These are phyloP conservation scores for Panagrolaimus sp. DNA, from an alignment of 1,140 invertebrate genomes.

Conservation along the genomic window DNA sequence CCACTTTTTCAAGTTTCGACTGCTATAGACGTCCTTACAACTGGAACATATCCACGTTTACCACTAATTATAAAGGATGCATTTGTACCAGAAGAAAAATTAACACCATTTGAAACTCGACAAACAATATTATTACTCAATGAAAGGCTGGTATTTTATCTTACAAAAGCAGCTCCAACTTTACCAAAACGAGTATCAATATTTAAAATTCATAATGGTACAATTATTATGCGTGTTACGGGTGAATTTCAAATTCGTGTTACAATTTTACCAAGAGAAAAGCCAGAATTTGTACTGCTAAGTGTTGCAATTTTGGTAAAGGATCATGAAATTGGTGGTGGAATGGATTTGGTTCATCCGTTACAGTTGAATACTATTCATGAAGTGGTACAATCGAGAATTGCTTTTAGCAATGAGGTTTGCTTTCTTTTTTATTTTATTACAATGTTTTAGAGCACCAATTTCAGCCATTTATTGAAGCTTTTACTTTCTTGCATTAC, in stretches of 20 bases:
- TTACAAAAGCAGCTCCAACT: slow-evolving; percentile 74
- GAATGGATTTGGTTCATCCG: slow-evolving; percentile 84
- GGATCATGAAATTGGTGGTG: slow-evolving; percentile 92
- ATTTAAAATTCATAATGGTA: slow-evolving; percentile 68
- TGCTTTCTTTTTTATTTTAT: not conserved
- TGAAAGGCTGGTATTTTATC: slow-evolving; percentile 82
- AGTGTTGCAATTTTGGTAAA: slow-evolving; percentile 91
- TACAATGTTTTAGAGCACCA: too few species aligned
- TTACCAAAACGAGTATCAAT: slow-evolving; percentile 86
- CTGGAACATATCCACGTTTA: slow-evolving; percentile 74
- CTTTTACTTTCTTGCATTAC: slow-evolving; percentile 63
- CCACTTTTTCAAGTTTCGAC: slow-evolving; percentile 95
- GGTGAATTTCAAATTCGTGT: slow-evolving; percentile 84
- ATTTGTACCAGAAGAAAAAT: slow-evolving; percentile 86
- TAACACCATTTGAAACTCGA: slow-evolving; percentile 77
- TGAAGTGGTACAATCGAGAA: not conserved
- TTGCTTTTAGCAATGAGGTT: slow-evolving; percentile 9
- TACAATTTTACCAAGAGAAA: slow-evolving; percentile 85
- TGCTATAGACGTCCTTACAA: slow-evolving; percentile 93
- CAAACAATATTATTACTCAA: slow-evolving; percentile 78
- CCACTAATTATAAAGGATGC: slow-evolving; percentile 68
- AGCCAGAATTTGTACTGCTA: slow-evolving; percentile 81
- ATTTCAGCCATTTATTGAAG: slow-evolving; percentile 33
- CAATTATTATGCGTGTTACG: slow-evolving; percentile 81
- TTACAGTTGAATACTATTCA: slow-evolving; percentile 64